Evolutionary conservation across 2,888 invertebrate genomes (phyloP).

Genomic region (Drosophila monieri): DNA sequence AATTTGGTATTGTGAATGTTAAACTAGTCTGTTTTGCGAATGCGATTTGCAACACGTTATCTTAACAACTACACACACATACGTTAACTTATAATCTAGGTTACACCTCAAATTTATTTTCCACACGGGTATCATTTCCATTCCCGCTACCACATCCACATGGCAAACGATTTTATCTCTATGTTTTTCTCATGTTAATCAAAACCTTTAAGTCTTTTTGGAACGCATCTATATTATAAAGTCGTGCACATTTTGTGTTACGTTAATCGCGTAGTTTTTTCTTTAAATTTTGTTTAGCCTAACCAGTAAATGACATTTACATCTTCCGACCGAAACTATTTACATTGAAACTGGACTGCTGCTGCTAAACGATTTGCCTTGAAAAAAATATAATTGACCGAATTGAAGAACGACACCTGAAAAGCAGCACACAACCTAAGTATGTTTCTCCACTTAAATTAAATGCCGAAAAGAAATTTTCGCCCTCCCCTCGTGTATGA

Average conservation of each 20-base stretch:
- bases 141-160: slow-evolving; percentile 36
- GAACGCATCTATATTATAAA: slow-evolving; percentile 69
- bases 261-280: slow-evolving; percentile 33
- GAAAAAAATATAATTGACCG: slow-evolving; percentile 71
- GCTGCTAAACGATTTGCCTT: slow-evolving; percentile 48
- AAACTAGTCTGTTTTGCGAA: slow-evolving; percentile 56
- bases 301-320: slow-evolving; percentile 60
- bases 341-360: slow-evolving; percentile 65
- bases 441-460: slow-evolving; percentile 36
- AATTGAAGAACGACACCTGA: slow-evolving; percentile 69
- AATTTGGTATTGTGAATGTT: slow-evolving; percentile 46
- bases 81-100: slow-evolving; percentile 67
- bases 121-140: slow-evolving; percentile 1
- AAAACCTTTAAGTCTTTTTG: slow-evolving; percentile 73
- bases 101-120: neutral
- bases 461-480: slow-evolving; percentile 33
- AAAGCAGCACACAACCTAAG: slow-evolving; percentile 73
- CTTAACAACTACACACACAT: slow-evolving; percentile 65
- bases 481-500: slow-evolving; percentile 24
- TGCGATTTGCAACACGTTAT: slow-evolving; percentile 40
- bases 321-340: slow-evolving; percentile 60
- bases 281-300: slow-evolving; percentile 37
- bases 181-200: slow-evolving; percentile 42
- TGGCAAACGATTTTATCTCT: slow-evolving; percentile 26
- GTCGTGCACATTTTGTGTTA: slow-evolving; percentile 60